These are phyloP conservation scores for Platycnemis pennipes DNA, from an alignment of 2,888 invertebrate species.

Conservation along the genomic window DNA sequence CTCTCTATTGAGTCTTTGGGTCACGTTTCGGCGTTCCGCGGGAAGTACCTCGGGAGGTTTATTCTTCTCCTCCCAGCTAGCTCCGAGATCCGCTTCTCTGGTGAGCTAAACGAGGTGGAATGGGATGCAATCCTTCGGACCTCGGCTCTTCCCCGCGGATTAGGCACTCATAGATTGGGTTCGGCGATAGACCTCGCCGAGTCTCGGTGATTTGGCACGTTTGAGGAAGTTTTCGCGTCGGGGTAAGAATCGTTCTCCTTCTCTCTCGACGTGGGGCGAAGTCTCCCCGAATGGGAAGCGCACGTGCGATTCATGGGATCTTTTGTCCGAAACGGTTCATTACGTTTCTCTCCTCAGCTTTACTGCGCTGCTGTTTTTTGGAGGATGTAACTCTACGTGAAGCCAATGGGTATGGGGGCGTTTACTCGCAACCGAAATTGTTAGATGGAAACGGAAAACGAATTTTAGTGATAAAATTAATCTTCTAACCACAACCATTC, in stretches of 20 bases:
- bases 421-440: too few species aligned
- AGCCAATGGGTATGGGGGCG: too few species aligned
- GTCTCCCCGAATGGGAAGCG: not conserved
- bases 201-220: not conserved
- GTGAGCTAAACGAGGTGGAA: too few species aligned
- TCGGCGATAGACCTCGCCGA: not conserved
- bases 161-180: not conserved
- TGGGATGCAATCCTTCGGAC: not conserved
- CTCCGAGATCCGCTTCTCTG: not conserved
- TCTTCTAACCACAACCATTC: too few species aligned
- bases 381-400: too few species aligned
- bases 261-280: not conserved
- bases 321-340: not conserved
- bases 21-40: not conserved
- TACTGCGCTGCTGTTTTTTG: too few species aligned
- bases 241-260: not conserved
- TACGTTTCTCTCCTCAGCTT: not conserved
- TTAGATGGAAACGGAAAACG: too few species aligned
- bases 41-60: not conserved
- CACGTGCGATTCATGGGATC: not conserved
- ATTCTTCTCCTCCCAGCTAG: not conserved
- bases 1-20: conserved; percentile 21
- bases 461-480: too few species aligned
- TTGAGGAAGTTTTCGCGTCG: not conserved
- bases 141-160: not conserved